Evolutionary conservation across 2,888 invertebrate genomes (phyloP).

Genomic region (Epinotia nisella): DNA sequence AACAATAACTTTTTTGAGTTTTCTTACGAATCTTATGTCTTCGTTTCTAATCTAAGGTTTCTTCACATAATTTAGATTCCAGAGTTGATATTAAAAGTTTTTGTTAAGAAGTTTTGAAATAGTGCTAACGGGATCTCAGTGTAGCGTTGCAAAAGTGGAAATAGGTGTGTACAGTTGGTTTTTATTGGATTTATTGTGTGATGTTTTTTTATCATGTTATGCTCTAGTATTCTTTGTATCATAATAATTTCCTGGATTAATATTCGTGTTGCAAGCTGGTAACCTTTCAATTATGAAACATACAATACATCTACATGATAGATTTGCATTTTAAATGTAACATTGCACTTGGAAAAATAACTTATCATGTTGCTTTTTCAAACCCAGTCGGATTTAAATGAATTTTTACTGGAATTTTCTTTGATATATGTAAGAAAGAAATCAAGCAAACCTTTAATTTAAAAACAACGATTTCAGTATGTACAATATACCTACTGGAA

Average conservation of each 20-base stretch:
- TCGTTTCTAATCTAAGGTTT: too few relatives aligned
- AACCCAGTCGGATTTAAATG: too few relatives aligned
- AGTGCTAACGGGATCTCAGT: slow-evolving; percentile 25
- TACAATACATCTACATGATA: background rate
- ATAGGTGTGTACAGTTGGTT: slow-evolving; percentile 31
- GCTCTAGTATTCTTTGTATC: slow-evolving; percentile 7
- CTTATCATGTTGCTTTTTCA: too few relatives aligned
- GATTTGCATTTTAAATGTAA: too few relatives aligned
- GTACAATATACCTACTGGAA: too few relatives aligned
- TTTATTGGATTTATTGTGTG: slow-evolving; percentile 9
- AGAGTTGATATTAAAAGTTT: slow-evolving; percentile 2
- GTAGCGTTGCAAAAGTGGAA: slow-evolving; percentile 29
- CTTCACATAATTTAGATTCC: background rate
- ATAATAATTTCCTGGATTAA: background rate
- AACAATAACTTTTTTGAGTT: slow-evolving; percentile 48
- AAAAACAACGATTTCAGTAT: too few relatives aligned
- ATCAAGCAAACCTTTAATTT: too few relatives aligned
- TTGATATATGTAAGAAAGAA: too few relatives aligned
- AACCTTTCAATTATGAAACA: background rate
- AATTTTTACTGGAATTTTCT: too few relatives aligned
- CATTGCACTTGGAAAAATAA: too few relatives aligned
- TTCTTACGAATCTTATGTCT: too few relatives aligned
- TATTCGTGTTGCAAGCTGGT: background rate
- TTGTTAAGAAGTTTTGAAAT: slow-evolving; percentile 18
- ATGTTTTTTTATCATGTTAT: slow-evolving; percentile 22